Conservation (phyloP, 2,797 vertebrate species). For the Spea hammondii region DNA sequence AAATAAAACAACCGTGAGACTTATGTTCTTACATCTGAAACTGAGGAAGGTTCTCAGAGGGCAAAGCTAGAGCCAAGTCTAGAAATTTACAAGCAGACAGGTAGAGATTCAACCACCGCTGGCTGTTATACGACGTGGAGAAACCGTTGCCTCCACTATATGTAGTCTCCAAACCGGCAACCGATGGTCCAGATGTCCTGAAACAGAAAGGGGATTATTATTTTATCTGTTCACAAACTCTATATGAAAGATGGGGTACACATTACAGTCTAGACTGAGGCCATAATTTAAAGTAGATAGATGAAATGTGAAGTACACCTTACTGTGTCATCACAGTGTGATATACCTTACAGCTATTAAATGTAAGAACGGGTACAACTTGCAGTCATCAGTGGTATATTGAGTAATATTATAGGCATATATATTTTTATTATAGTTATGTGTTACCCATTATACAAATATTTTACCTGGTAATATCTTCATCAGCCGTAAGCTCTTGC, state of each 20-base stretch:
- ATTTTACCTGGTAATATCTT: slow-evolving; percentile 91
- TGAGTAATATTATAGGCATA: background rate
- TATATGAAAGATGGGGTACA: too few species aligned
- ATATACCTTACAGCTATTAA: too few species aligned
- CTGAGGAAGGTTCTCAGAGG: slow-evolving; percentile 95
- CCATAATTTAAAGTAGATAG: too few species aligned
- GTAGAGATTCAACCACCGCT: slow-evolving; percentile 97
- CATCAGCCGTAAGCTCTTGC: slow-evolving; percentile 95
- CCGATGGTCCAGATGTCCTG: slow-evolving; percentile 93
- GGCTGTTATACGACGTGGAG: slow-evolving; percentile 98
- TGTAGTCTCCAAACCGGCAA: slow-evolving; percentile 93
- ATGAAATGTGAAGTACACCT: too few species aligned
- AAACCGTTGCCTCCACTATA: slow-evolving; percentile 97
- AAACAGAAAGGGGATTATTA: slow-evolving; percentile 1
- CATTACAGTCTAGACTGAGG: too few species aligned
- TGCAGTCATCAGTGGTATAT: too few species aligned
- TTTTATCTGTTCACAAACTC: too few species aligned
- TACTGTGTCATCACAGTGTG: too few species aligned
- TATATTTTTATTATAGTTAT: too few species aligned
- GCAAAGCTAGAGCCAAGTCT: slow-evolving; percentile 92
- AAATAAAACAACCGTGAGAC: background rate
- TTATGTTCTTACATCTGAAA: slow-evolving; percentile 93
- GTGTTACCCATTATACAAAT: too few species aligned
- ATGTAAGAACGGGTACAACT: too few species aligned
- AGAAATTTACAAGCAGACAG: slow-evolving; percentile 97